Evolutionary conservation across 2,888 invertebrate species (phyloP).

Genomic region (Leptopilina syphax): DNA sequence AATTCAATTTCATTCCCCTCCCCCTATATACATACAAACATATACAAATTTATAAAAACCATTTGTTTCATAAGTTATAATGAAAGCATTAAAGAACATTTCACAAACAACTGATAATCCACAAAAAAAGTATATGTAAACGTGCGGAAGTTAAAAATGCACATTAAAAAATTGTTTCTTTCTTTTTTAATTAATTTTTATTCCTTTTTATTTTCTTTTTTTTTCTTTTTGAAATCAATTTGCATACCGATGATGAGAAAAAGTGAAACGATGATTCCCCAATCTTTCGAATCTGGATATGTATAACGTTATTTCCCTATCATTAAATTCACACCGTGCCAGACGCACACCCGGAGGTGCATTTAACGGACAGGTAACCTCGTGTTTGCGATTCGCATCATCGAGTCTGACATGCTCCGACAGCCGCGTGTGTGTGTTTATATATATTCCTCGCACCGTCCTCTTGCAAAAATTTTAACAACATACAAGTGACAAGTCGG

Average conservation of each 20-base stretch:
- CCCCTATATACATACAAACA: neutral
- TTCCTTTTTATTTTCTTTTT: no score
- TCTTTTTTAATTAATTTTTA: no score
- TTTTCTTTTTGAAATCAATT: neutral
- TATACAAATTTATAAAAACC: slow-evolving; percentile 12
- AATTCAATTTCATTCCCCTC: neutral
- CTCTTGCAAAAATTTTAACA: slow-evolving; percentile 16
- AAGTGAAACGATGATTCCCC: neutral
- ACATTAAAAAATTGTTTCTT: no score
- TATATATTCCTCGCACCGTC: slow-evolving; percentile 6
- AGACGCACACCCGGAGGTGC: slow-evolving; percentile 28
- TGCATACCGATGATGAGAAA: neutral
- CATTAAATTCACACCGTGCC: slow-evolving; percentile 19
- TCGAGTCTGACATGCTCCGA: slow-evolving; percentile 26
- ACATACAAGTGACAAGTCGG: slow-evolving; percentile 19
- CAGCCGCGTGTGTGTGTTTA: neutral
- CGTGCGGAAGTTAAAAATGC: neutral
- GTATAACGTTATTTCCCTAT: slow-evolving; percentile 25
- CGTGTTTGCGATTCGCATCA: slow-evolving; percentile 23
- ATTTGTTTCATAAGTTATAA: slow-evolving; percentile 20
- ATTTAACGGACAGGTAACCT: slow-evolving; percentile 23
- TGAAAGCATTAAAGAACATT: slow-evolving; percentile 5
- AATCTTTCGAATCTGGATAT: neutral
- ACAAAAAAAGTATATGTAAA: no score
- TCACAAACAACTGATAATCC: neutral